These are phyloP conservation scores for Drosophila mojavensis DNA, from an alignment of 1,140 invertebrate genomes.

Conservation along the genomic window DNA sequence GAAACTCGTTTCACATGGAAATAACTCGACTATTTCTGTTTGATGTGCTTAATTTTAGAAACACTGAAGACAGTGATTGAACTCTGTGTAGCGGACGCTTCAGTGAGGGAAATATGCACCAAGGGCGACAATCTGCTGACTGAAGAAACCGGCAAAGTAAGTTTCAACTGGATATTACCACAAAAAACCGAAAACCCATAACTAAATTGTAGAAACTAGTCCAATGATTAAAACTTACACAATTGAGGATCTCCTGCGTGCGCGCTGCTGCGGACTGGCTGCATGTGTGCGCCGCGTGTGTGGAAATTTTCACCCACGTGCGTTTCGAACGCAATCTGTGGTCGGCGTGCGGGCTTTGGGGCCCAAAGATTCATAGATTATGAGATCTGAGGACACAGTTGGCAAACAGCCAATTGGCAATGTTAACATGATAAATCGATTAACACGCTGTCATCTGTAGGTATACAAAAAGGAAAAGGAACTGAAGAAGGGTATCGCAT, in stretches of 20 bases:
- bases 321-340: conserved; percentile 2
- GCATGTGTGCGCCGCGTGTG: conserved; percentile 40
- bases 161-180: conserved; percentile 25
- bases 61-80: conserved; percentile 94
- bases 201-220: conserved; percentile 16
- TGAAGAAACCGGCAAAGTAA: conserved; percentile 96
- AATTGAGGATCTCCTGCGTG: conserved; percentile 57
- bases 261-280: conserved; percentile 23
- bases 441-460: conserved; percentile 42
- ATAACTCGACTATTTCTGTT: conserved; percentile 49
- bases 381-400: conserved; percentile 80
- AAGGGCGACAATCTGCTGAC: conserved; percentile 94
- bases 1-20: conserved; percentile 38
- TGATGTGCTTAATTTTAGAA: conserved; percentile 87
- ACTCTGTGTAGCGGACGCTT: conserved; percentile 94
- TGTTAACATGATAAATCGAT: conserved; percentile 23
- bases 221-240: conserved; percentile 76
- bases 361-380: conserved; percentile 78
- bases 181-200: not conserved
- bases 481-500: conserved; percentile 98
- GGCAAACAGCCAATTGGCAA: conserved; percentile 3
- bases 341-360: conserved; percentile 20
- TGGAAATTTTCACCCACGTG: conserved; percentile 51
- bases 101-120: conserved; percentile 96
- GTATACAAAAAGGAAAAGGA: conserved; percentile 99